Conservation (phyloP, 2,113 vertebrate genomes). For the Pseudorasbora parva region DNA sequence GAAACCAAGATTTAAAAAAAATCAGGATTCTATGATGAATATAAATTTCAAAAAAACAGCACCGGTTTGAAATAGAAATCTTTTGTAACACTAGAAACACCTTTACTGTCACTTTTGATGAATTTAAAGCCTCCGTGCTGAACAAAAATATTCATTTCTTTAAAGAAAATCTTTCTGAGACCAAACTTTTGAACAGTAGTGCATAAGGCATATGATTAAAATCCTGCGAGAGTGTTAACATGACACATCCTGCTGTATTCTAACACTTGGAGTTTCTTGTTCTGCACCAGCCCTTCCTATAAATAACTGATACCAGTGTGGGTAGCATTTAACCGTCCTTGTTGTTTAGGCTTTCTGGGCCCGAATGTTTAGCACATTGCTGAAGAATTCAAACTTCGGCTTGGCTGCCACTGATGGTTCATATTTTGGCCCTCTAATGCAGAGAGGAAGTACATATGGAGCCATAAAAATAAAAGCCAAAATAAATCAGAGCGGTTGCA, state of each 20-base stretch:
- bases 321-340: slow-evolving; percentile 31
- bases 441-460: slow-evolving; percentile 76
- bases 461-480: slow-evolving; percentile 80
- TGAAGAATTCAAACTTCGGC: slow-evolving; percentile 79
- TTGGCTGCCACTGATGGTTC: slow-evolving; percentile 77
- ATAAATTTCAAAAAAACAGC: background rate
- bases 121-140: background rate
- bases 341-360: slow-evolving; percentile 35
- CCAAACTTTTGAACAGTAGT: background rate
- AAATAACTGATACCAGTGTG: slow-evolving; percentile 36
- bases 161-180: background rate
- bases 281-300: slow-evolving; percentile 10
- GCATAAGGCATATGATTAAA: background rate
- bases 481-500: slow-evolving; percentile 79
- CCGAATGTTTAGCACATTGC: slow-evolving; percentile 72
- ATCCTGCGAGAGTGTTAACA: slow-evolving; percentile 4
- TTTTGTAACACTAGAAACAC: background rate
- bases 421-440: slow-evolving; percentile 78
- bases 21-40: background rate
- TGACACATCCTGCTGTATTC: slow-evolving; percentile 7
- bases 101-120: background rate
- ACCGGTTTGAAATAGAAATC: background rate
- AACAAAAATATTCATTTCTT: background rate
- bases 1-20: too few relatives aligned
- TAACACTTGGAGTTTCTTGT: slow-evolving; percentile 20